phyloP scores from a whole-genome alignment of 2,888 invertebrate species.

The Dexiosoma caninum region DNA sequence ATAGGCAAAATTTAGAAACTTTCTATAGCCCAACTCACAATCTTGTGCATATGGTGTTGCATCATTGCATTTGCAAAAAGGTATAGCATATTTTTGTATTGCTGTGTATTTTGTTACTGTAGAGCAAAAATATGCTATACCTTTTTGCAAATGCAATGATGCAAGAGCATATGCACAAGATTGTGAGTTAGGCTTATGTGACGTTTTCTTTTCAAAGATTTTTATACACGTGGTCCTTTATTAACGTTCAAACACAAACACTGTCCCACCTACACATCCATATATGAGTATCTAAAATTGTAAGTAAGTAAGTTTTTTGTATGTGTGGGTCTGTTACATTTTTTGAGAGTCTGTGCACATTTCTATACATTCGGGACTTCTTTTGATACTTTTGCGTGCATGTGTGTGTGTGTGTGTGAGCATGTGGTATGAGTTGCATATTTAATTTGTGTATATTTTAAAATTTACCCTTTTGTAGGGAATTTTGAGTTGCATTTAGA shows the following conservation, averaged over 20 bases:
- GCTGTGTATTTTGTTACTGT: no score
- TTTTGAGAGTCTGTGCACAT: conserved; percentile 13
- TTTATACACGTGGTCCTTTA: neutral
- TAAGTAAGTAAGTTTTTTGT: no score
- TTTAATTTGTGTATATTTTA: conserved; percentile 7
- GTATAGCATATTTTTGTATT: no score
- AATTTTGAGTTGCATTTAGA: conserved; percentile 46
- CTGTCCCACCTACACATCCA: neutral
- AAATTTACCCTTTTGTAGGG: conserved; percentile 3
- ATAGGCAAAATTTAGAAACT: neutral
- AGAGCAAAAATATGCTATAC: no score
- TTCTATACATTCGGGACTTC: conserved; percentile 46
- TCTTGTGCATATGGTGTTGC: no score
- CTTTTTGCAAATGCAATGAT: no score
- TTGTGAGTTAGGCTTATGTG: no score
- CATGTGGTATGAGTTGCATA: conserved; percentile 23
- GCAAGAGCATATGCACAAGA: no score
- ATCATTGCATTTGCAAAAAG: no score
- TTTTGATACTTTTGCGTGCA: neutral
- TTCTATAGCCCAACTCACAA: neutral
- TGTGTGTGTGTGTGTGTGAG: neutral
- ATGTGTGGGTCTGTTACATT: no score
- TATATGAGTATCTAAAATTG: no score
- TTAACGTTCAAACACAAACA: neutral
- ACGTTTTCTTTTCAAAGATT: neutral